Evolutionary conservation across 2,113 vertebrate genomes (phyloP).

Genomic region (Aphelocoma coerulescens): DNA sequence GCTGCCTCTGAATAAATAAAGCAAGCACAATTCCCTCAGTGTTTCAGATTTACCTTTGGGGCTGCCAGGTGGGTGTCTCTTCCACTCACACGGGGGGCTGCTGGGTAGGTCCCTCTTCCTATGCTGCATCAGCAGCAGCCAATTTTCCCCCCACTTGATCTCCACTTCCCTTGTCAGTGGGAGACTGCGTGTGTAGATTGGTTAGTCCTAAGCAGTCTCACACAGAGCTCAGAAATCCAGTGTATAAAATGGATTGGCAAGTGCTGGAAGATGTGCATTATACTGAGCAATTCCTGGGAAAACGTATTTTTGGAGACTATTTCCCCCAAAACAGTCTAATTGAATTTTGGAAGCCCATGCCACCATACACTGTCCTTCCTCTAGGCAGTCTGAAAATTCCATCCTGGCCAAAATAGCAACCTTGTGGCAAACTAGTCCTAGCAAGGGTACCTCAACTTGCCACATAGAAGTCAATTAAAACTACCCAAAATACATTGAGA

Average conservation of each 20-base stretch:
- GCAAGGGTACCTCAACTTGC: neutral
- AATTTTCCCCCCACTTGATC: neutral
- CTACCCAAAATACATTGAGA: neutral
- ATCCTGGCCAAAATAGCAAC: neutral
- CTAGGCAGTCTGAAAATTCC: neutral
- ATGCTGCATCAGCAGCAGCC: neutral
- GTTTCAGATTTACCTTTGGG: neutral
- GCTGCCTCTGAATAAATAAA: neutral
- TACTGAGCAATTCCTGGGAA: neutral
- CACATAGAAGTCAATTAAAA: neutral
- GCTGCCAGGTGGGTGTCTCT: neutral
- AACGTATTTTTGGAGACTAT: neutral
- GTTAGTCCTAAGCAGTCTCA: neutral
- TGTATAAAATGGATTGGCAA: neutral
- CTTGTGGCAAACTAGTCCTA: neutral
- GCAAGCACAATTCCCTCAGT: neutral
- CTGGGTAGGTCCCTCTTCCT: neutral
- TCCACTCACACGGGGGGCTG: neutral
- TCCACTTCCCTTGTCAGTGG: neutral
- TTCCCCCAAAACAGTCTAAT: neutral
- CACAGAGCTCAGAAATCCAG: neutral
- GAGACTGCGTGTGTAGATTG: rapidly evolving
- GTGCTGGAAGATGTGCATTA: neutral
- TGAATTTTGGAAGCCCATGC: neutral
- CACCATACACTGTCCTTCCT: neutral